These are phyloP conservation scores for Netelia fuscicornis DNA, from an alignment of 2,888 invertebrate genomes.

Conservation along the genomic window DNA sequence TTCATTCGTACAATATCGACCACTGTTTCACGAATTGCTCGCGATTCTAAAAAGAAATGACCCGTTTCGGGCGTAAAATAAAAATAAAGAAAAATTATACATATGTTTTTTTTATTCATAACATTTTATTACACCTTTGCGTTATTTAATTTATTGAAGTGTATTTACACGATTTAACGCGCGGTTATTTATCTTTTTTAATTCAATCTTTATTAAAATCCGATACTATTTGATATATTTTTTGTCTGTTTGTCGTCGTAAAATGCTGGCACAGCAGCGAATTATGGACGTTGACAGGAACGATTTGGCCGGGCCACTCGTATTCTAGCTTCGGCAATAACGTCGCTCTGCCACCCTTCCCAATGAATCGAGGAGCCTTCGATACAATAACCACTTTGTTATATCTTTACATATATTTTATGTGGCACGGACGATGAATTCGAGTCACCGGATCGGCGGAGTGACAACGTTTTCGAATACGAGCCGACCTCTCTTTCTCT, in stretches of 20 bases:
- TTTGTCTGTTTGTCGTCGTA: constrained; percentile 27
- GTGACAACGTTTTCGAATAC: constrained; percentile 38
- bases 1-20: constrained; percentile 38
- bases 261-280: constrained; percentile 34
- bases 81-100: background rate
- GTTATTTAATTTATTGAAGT: background rate
- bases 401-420: constrained; percentile 23
- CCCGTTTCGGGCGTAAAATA: background rate
- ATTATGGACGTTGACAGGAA: constrained; percentile 64
- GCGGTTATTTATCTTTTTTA: background rate
- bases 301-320: constrained; percentile 48
- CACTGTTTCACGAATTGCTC: constrained; percentile 32
- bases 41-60: background rate
- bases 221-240: constrained; percentile 20
- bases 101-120: background rate
- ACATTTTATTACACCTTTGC: background rate
- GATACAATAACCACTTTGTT: background rate
- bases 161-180: background rate
- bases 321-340: background rate
- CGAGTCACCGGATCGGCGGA: constrained; percentile 7
- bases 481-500: constrained; percentile 19
- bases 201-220: background rate
- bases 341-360: background rate
- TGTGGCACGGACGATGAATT: constrained; percentile 14
- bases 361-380: background rate